Evolutionary conservation across 2,113 vertebrate genomes (phyloP), one percentile per base, ranked within the genome.

Genomic region (Chionodraco myersi): DNA sequence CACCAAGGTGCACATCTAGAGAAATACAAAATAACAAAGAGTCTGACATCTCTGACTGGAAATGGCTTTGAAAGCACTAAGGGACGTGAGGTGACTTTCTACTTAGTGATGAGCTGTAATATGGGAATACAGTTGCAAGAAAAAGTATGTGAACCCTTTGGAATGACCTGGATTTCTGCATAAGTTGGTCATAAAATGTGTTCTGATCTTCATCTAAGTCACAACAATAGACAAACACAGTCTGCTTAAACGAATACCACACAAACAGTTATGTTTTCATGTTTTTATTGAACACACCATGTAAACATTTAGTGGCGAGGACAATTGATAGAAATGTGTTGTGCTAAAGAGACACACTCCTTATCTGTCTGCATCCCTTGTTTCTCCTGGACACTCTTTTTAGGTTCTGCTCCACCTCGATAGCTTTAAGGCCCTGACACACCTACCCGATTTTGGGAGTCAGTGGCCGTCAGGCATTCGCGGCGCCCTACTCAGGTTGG

Each of bases 321-420:
- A 30, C 14, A 56, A 49, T 44, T 45, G 65, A 16, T 51, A 16
- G 52, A 12, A 57, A 49, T 30, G 2, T 26, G 52, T 45, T 34
- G 23, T 52, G 13, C 54, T 26, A 59, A 77, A 61, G 61, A 66
- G 72, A 34, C 16, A 41, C 6, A 41, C 36, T 68, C 59, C 15
- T 58, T 9, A 56, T 58, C 64, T 72, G 70, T 84, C 79, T 75
- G 75, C 56, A 71, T 59, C 58, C 41, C 23, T 87, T 85, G 80
- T 93, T 86, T 86, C 75, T 79, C 49, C 70, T 53, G 63, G 78
- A 66, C 77, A 86, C 66, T 69, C 72, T n/a, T n/a, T 51, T 67
- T 77, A 75, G 51, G 80, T 77, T 79, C 70, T 70, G 64, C 63
- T 15, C 54, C 5, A 71, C 83, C 84, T 75, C 65, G 57, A 73